A percentile compares a stretch with the other conserved stretches of the same genome.
These are phyloP conservation scores for Chloroceryle aenea DNA, from an alignment of 2,113 vertebrate species.

Conservation along the genomic window DNA sequence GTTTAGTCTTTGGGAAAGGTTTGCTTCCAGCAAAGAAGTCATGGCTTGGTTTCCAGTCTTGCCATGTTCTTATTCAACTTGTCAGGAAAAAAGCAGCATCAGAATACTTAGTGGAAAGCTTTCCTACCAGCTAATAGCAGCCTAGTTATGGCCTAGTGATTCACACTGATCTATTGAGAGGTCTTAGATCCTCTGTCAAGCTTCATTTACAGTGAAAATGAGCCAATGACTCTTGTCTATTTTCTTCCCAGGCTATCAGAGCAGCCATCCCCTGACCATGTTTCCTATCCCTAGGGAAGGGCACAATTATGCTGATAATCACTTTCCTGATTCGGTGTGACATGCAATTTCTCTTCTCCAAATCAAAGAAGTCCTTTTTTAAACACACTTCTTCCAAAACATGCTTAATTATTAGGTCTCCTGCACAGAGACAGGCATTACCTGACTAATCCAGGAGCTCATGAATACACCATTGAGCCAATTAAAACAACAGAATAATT, in stretches of 20 bases:
- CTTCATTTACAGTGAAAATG: conserved; percentile 70
- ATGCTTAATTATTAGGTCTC: background rate
- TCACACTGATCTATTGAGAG: conserved; percentile 47
- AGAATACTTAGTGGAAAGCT: background rate
- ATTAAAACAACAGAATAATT: background rate
- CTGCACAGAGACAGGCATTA: background rate
- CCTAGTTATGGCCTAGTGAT: conserved; percentile 38
- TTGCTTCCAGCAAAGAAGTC: background rate
- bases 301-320: conserved; percentile 58
- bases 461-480: background rate
- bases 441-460: background rate
- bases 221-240: conserved; percentile 55
- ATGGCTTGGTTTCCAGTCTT: background rate
- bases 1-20: background rate
- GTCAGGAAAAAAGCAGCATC: background rate
- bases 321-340: conserved; percentile 51
- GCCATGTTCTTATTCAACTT: background rate
- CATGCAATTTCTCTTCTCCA: conserved; percentile 40
- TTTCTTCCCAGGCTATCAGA: conserved; percentile 54
- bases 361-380: conserved; percentile 11
- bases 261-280: conserved; percentile 27
- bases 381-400: conserved; percentile 17
- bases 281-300: conserved; percentile 40
- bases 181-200: conserved; percentile 61
- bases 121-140: conserved; percentile 22